Evolutionary conservation across 2,888 invertebrate species (phyloP).

Genomic region (Pachycephus smyrnensis): DNA sequence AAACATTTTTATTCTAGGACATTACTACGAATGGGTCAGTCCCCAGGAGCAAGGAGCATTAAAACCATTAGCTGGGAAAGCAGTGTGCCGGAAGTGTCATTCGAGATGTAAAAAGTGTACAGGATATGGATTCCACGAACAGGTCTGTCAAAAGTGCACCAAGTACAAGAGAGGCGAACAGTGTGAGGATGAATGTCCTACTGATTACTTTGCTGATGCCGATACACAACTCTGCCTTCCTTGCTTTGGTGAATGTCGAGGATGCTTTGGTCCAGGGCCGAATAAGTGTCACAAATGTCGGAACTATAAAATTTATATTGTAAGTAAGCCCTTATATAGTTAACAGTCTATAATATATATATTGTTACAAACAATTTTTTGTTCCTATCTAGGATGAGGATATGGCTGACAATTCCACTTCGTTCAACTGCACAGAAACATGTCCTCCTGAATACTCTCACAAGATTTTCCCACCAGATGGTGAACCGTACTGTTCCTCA

Average conservation of each 20-base stretch:
- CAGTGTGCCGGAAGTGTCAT: slow-evolving; percentile 92
- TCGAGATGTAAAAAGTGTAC: slow-evolving; percentile 89
- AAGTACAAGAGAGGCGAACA: slow-evolving; percentile 89
- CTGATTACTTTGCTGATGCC: slow-evolving; percentile 86
- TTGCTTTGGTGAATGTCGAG: slow-evolving; percentile 86
- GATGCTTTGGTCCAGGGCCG: slow-evolving; percentile 82
- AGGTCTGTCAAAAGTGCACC: slow-evolving; percentile 88
- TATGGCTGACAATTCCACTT: slow-evolving; percentile 73
- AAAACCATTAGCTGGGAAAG: slow-evolving; percentile 84
- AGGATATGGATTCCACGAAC: slow-evolving; percentile 88
- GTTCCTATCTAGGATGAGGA: slow-evolving; percentile 66
- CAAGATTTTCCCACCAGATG: slow-evolving; percentile 81
- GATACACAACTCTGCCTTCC: slow-evolving; percentile 78
- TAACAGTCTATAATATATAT: not conserved
- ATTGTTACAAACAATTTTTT: not conserved
- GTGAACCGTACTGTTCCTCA: slow-evolving; percentile 83
- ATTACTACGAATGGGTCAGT: slow-evolving; percentile 87
- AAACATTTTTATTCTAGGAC: slow-evolving; percentile 68
- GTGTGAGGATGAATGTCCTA: slow-evolving; percentile 90
- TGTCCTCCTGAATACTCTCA: slow-evolving; percentile 85
- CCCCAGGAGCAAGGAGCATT: slow-evolving; percentile 79
- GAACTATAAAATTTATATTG: slow-evolving; percentile 78
- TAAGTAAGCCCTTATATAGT: slow-evolving; percentile 35
- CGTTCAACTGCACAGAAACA: slow-evolving; percentile 86
- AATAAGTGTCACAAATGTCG: slow-evolving; percentile 83